phyloP scores from a whole-genome alignment of 2,888 invertebrate species.

The Blera fallax region DNA sequence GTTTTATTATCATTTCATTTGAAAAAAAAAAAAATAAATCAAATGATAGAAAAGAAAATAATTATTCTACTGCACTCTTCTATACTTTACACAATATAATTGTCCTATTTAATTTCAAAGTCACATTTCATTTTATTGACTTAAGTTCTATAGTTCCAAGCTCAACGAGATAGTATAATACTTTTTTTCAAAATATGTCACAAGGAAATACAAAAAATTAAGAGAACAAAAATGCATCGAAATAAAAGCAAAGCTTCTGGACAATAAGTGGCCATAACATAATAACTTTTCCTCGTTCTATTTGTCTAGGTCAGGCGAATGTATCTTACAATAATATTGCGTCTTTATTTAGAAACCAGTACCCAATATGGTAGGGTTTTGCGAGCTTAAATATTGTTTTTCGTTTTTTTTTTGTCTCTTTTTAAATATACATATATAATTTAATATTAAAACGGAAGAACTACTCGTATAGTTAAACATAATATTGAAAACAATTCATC shows the following conservation, averaged over 20 bases:
- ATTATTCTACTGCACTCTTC: conserved; percentile 23
- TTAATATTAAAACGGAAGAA: conserved; percentile 47
- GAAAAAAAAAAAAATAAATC: conserved; percentile 56
- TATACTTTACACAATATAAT: conserved; percentile 59
- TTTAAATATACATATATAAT: not conserved
- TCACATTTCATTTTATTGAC: conserved; percentile 44
- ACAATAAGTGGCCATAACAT: conserved; percentile 23
- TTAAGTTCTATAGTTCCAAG: conserved; percentile 60
- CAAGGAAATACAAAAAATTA: conserved; percentile 6
- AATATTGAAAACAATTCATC: conserved; percentile 60
- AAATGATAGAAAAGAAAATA: conserved; percentile 45
- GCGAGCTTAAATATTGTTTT: conserved; percentile 47
- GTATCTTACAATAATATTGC: conserved; percentile 49
- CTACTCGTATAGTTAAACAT: conserved; percentile 45
- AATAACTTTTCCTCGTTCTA: not conserved
- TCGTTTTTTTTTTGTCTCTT: too few relatives aligned
- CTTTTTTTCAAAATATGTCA: conserved; percentile 38
- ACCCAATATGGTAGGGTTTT: conserved; percentile 27
- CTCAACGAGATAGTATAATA: conserved; percentile 64
- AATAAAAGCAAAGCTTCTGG: conserved; percentile 63
- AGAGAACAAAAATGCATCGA: conserved; percentile 45
- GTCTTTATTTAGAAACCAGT: conserved; percentile 32
- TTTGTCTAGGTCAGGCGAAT: conserved; percentile 12
- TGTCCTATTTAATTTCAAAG: conserved; percentile 48
- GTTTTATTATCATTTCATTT: conserved; percentile 35